Evolutionary conservation across 2,888 invertebrate genomes (phyloP), one percentile per base, ranked within the genome.

Genomic region (Orgyia antiqua): DNA sequence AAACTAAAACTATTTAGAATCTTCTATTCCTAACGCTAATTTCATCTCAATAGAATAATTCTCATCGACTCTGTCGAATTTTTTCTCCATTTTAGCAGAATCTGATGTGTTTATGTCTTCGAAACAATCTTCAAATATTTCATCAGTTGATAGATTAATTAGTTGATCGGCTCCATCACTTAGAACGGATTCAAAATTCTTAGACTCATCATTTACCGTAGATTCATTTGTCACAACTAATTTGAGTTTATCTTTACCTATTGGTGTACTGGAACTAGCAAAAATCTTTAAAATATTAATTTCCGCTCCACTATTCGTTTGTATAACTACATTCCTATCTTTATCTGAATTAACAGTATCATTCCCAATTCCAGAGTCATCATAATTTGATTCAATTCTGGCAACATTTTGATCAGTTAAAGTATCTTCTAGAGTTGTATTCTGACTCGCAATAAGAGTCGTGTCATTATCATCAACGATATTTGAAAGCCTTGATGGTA

Each of bases 1-100:
- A 9, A 20, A 20, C 20, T 20, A 20, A 9, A 28, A 28, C 8
- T 41, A 37, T 30, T 47, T 38, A 6, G 42, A 35, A 27, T 55
- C 55, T 15, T 65, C 68, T 44, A 71, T 64, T 2, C 69, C 74
- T 48, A 79, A 54, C 27, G 74, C 77, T 27, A 79, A 36, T 43
- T 82, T 80, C 86, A 86, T 86, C 58, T 86, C 86, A 24, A 86
- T 43, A 3, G 82, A 75, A 44, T 74, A 76, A 31, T 65, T 77
- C 42, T 75, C 74, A 21, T 64, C 68, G 1, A 66, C 56, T 5
- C 67, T 55, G 39, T 63, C 51, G 35, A 67, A 71, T 1, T 55
- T 48, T 4, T 37, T 40, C 13, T 39, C 34, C 0, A 36, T 42
- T 3, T 42, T 46, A 32, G 36, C 9, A 41, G 34, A 28, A 33